Percentiles rank a stretch among this genome's conserved stretches.
These are phyloP conservation scores for Aegypius monachus DNA, from an alignment of 2,113 vertebrate genomes.

Conservation along the genomic window DNA sequence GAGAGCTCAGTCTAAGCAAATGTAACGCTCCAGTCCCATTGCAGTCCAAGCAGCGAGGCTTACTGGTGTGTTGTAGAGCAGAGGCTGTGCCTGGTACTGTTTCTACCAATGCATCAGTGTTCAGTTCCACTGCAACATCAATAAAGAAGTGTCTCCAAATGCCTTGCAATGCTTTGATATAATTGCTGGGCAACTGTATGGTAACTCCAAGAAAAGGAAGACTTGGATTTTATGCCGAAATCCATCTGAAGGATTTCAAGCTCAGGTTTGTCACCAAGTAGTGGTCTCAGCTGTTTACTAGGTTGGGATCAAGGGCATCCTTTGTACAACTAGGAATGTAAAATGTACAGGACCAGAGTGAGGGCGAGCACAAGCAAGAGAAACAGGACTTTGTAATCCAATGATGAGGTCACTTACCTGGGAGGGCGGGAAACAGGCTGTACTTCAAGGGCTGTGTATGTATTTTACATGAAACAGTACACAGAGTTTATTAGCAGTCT, in stretches of 20 bases:
- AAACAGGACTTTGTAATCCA: background rate
- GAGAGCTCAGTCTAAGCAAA: background rate
- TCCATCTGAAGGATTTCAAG: background rate
- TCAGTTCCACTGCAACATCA: background rate
- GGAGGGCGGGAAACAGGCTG: background rate
- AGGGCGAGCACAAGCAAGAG: background rate
- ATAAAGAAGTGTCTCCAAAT: background rate
- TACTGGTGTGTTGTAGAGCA: background rate
- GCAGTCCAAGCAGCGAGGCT: background rate
- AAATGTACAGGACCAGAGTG: background rate
- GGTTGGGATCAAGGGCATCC: background rate
- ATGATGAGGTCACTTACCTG: background rate
- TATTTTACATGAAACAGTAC: background rate
- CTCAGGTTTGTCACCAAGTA: background rate
- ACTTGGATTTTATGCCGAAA: background rate
- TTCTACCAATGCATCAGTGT: background rate
- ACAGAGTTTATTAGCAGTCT: slow-evolving; percentile 1
- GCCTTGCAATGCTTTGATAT: background rate
- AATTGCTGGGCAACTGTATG: background rate
- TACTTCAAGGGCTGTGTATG: background rate
- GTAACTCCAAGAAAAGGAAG: background rate
- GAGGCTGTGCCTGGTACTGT: background rate
- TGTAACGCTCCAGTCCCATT: background rate
- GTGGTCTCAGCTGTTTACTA: background rate
- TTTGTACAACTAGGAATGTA: background rate